Base-by-base conservation (phyloP, 2,888 invertebrate genomes). In the Protophormia terraenovae region DNA sequence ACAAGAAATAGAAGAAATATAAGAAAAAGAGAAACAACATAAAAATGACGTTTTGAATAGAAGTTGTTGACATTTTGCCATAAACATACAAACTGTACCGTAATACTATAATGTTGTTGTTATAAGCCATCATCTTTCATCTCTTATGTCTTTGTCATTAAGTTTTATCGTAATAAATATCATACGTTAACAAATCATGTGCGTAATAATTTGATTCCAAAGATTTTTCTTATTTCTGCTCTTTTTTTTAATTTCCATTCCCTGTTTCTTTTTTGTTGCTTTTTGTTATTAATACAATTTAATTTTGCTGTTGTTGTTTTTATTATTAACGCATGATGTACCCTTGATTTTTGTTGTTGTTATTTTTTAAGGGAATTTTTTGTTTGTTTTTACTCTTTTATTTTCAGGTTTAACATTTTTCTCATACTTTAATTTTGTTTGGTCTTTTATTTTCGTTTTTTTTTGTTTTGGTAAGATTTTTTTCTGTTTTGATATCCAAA, bases 81-180 rank as follows among this genome's bases (percentile, higher is more conserved):
- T 75, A 84, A 78, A 81, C 69, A 84, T 78, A 81, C 81, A 84
- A 86, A 86, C 86, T 86, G 86, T 86, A 86, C 86, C 47, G 79
- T 79, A 69, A 8, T 24, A 22, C 10, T 67, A 24, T 62, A 8
- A 16, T 10, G 32, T 35, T 22, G 41, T 22, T 60, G n/a, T 41
- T 41, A 53, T 64, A 35, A 29, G 27, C 24, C 19, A 29, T 16
- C 50, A 64, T 64, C 32, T n/a, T n/a, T 32, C 38, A n/a, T 53
- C 53, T 47, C n/a, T n/a, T n/a, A n/a, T n/a, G n/a, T n/a, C n/a
- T n/a, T n/a, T n/a, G n/a, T n/a, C n/a, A n/a, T 66, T 53, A 22
- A 71, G 41, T 58, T 58, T 16, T 47, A n/a, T n/a, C 19, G 8
- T 22, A 47, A 47, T 7, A 19, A n/a, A 41, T 41, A 64, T 53